phyloP scores from a whole-genome alignment of 2,888 invertebrate species.

The Chymomyza procnemis region DNA sequence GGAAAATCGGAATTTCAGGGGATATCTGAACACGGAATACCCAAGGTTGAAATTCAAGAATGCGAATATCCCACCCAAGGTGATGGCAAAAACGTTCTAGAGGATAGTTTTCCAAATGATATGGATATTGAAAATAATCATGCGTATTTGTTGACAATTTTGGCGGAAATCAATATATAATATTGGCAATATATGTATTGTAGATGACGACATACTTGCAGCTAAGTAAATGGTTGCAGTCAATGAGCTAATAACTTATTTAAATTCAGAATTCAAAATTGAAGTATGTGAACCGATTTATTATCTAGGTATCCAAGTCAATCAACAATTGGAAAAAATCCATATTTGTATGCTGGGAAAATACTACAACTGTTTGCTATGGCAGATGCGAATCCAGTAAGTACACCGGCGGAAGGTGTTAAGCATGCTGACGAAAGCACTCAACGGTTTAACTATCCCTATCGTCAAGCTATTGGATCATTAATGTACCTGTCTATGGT shows the following conservation, averaged over 20 bases:
- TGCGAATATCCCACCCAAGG: no score
- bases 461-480: constrained; percentile 31
- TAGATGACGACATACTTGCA: constrained; percentile 52
- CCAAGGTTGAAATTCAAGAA: no score
- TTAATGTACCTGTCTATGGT: constrained; percentile 25
- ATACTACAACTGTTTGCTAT: constrained; percentile 29
- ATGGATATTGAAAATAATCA: neutral
- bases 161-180: constrained; percentile 8
- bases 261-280: constrained; percentile 23
- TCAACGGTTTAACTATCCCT: constrained; percentile 4
- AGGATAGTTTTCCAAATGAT: no score
- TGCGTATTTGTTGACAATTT: constrained; percentile 47
- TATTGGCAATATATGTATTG: constrained; percentile 50
- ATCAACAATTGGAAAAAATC: neutral
- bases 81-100: constrained; percentile 25
- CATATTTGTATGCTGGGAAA: constrained; percentile 14
- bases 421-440: neutral
- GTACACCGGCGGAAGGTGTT: constrained; percentile 24
- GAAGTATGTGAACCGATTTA: constrained; percentile 20
- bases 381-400: constrained; percentile 18
- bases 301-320: constrained; percentile 35
- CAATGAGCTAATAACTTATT: constrained; percentile 10
- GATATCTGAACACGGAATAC: no score
- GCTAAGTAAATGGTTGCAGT: constrained; percentile 2
- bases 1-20: constrained; percentile 20